Percentiles rank a stretch among this genome's conserved stretches.
phyloP scores from a whole-genome alignment of 1,140 invertebrate genomes.

The Lepidurus packardi region DNA sequence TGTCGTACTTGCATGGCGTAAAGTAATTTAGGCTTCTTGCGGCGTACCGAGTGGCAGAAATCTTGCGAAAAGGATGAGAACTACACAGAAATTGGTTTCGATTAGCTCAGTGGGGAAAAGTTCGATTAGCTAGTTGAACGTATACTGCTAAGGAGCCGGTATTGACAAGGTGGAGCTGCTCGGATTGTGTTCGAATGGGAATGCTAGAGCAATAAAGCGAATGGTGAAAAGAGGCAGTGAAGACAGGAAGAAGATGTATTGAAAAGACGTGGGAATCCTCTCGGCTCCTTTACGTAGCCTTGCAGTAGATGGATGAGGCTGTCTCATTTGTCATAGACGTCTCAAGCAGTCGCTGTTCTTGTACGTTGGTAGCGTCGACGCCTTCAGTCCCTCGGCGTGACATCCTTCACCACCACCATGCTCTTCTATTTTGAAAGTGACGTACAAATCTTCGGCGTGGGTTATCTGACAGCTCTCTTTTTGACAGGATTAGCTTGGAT shows the following conservation, averaged over 20 bases:
- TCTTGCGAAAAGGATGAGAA: no score
- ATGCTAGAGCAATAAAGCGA: neutral
- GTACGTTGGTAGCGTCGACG: neutral
- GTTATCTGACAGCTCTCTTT: neutral
- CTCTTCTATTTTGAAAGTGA: neutral
- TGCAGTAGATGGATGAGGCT: neutral
- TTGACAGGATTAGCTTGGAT: neutral
- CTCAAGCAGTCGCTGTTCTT: neutral
- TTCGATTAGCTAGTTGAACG: no score
- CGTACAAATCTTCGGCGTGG: neutral
- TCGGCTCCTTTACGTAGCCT: neutral
- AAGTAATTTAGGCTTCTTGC: no score
- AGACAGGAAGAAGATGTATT: neutral
- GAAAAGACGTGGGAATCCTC: neutral
- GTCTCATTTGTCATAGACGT: conserved; percentile 18
- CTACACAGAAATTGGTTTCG: no score
- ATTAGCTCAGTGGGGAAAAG: no score
- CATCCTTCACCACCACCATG: neutral
- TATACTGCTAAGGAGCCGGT: no score
- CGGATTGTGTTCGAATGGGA: no score
- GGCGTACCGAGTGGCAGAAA: no score
- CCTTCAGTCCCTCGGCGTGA: neutral
- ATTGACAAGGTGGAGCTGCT: no score
- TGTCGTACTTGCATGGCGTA: no score
- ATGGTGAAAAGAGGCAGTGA: neutral